Evolutionary conservation across 2,113 vertebrate genomes (phyloP).

Genomic region (Anhinga rufa): DNA sequence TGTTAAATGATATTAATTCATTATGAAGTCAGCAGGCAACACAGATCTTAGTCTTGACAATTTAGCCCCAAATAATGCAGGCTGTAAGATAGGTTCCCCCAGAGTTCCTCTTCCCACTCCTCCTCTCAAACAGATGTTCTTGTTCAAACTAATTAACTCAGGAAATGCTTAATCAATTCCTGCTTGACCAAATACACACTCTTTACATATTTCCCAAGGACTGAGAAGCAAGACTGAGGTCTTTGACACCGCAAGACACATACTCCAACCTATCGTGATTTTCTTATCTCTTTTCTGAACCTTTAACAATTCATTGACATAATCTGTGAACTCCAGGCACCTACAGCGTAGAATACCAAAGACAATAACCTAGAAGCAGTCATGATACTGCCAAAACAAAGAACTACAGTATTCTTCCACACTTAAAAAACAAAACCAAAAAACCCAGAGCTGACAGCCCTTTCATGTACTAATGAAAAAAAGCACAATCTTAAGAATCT

Average conservation of each 20-base stretch:
- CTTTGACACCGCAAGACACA: not conserved
- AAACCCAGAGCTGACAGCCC: not conserved
- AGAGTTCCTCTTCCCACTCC: not conserved
- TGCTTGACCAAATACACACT: not conserved
- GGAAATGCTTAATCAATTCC: not conserved
- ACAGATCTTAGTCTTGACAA: not conserved
- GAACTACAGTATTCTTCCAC: not conserved
- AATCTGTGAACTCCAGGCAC: not conserved
- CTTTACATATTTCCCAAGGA: not conserved
- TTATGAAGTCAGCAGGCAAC: not conserved
- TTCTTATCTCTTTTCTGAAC: not conserved
- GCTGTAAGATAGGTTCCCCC: not conserved
- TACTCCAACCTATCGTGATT: not conserved
- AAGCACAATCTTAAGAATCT: not conserved
- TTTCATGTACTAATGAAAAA: not conserved
- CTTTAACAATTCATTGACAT: not conserved
- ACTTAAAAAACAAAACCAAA: not conserved
- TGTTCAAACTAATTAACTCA: not conserved
- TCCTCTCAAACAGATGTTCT: not conserved
- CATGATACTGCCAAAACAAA: not conserved
- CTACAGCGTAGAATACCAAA: fast-evolving
- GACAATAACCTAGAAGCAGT: not conserved
- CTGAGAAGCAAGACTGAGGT: not conserved
- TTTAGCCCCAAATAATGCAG: not conserved
- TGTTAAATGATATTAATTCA: not conserved